These are phyloP conservation scores for Xerus inauris DNA, from an alignment of 2,113 vertebrate genomes.

Conservation along the genomic window DNA sequence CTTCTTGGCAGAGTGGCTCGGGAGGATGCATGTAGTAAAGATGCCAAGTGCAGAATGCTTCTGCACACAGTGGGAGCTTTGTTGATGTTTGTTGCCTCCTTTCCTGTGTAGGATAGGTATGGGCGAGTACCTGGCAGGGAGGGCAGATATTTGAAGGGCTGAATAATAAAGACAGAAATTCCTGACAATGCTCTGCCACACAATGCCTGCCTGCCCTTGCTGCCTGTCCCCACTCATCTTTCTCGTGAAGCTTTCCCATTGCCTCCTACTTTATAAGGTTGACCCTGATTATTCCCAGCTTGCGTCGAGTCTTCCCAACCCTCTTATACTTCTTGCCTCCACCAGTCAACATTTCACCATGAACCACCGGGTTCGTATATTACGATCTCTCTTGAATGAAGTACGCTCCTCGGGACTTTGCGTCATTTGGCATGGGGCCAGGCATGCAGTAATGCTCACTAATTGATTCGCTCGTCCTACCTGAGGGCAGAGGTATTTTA, in stretches of 20 bases:
- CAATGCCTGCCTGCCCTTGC: neutral
- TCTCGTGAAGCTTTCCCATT: neutral
- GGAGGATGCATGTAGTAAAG: neutral
- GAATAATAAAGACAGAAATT: neutral
- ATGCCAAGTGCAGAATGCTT: neutral
- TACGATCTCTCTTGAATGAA: neutral
- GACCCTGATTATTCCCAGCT: neutral
- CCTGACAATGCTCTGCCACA: neutral
- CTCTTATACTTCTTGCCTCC: neutral
- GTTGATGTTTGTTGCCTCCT: neutral
- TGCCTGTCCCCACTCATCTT: neutral
- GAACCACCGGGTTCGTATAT: neutral
- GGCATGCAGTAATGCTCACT: constrained; percentile 6
- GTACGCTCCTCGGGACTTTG: neutral
- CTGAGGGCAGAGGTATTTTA: neutral
- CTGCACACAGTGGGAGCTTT: neutral
- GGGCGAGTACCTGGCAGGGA: neutral
- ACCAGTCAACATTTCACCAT: neutral
- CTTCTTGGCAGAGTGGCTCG: neutral
- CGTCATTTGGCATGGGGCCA: neutral
- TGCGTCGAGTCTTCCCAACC: neutral
- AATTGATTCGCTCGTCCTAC: neutral
- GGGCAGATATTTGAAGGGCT: neutral
- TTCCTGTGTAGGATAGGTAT: neutral
- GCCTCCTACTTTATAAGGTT: neutral